A percentile compares a stretch with the other conserved stretches of the same genome.
Conservation (phyloP, 2,797 vertebrate genomes). For the Sebastes alutus region DNA sequence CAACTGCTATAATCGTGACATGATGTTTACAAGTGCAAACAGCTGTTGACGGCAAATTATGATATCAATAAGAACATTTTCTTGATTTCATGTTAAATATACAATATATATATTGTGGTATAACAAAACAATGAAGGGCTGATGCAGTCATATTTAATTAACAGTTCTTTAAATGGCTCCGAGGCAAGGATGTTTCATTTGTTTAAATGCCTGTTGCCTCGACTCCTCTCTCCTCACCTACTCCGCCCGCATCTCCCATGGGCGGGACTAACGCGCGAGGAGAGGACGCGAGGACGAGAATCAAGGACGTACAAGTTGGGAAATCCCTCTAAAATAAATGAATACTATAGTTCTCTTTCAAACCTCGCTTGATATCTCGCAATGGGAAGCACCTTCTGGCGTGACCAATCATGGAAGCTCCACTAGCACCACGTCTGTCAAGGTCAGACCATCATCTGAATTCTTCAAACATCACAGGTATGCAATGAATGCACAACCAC, state of each 20-base stretch:
- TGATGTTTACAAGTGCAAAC: no score
- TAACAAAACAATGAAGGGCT: rapidly evolving
- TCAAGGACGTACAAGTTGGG: background rate
- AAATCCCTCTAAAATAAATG: background rate
- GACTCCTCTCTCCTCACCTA: background rate
- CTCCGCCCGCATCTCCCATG: background rate
- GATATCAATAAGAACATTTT: background rate
- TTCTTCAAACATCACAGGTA: constrained; percentile 28
- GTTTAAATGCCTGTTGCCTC: background rate
- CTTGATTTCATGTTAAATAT: background rate
- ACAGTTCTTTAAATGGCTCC: background rate
- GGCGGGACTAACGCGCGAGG: background rate
- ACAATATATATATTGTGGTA: no score
- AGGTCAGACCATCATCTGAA: background rate
- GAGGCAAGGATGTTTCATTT: background rate
- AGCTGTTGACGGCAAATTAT: background rate
- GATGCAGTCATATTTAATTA: no score
- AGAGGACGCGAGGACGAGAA: rapidly evolving
- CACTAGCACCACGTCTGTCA: background rate
- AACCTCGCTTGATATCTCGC: background rate
- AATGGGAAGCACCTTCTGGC: background rate
- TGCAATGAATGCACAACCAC: constrained; percentile 18
- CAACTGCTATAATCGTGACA: no score
- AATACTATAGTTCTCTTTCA: background rate
- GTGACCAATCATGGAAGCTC: background rate